Evolutionary conservation across 2,888 invertebrate genomes (phyloP), one percentile per base, ranked within the genome.

Genomic region (Meiosimyza platycephala): DNA sequence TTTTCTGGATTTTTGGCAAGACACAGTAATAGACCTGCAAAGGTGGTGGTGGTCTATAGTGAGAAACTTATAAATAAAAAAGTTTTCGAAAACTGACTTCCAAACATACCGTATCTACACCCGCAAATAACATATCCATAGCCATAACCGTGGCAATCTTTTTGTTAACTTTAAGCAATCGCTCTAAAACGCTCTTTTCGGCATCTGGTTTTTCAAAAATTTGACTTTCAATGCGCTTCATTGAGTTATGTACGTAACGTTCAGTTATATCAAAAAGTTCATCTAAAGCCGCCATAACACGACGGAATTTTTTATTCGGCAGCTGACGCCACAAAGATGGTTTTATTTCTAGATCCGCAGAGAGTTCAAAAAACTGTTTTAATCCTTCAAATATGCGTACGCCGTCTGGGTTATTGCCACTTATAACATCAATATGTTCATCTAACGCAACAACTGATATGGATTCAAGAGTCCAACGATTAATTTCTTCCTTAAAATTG

Each of bases 91-190:
- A 85, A 47, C 18, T 47, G n/a, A 11, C 22, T 62, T 28, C 6
- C 18, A 76, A 85, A 72, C 76, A 88, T 87, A 95, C 93, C 71
- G 93, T 93, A 82, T 94, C 93, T 28, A 93, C 90, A 71, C 93
- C 93, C 57, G 92, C 93, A 73, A 91, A 86, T 9, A 93, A 79
- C 91, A 93, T 91, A 82, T 93, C 93, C 80, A 91, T 89, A 1
- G 91, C 91, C 92, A 93, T 93, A 74, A 91, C 88, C 7, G 89
- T 82, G 1, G 93, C 93, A 11, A 92, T 89, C 80, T 88, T 89
- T 76, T 90, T 89, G 78, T 92, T 91, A 22, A 90, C 89, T 60
- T 89, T 89, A 33, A 92, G 82, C 12, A 93, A 83, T 79, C 90
- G 91, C 82, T 93, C 91, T 54, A 93, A 86, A 2, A 93, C 89